A percentile compares a stretch with the other conserved stretches of the same genome.
Evolutionary conservation across 2,888 invertebrate genomes (phyloP).

Genomic region (Trimorus sp.): DNA sequence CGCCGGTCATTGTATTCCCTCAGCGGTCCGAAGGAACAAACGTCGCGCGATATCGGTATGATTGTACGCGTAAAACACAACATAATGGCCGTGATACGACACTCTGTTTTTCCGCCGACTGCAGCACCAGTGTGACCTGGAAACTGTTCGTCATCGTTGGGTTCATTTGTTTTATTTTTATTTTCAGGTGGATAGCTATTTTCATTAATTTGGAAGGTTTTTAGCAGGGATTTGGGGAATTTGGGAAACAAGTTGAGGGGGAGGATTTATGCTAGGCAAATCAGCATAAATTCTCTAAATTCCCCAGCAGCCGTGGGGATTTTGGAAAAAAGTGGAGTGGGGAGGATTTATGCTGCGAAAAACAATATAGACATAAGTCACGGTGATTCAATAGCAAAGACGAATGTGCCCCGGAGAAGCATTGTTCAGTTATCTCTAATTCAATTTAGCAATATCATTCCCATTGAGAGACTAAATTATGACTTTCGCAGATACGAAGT

Average conservation of each 20-base stretch:
- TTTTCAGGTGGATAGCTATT: not conserved
- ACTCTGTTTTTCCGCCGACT: slow-evolving; percentile 41
- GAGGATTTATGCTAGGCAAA: slow-evolving; percentile 30
- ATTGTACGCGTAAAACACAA: slow-evolving; percentile 55
- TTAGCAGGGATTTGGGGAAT: too few species aligned
- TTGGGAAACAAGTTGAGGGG: too few species aligned
- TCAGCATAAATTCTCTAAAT: too few species aligned
- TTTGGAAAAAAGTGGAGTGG: too few species aligned
- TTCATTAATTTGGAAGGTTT: not conserved
- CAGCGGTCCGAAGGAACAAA: slow-evolving; percentile 46
- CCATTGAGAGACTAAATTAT: slow-evolving; percentile 81
- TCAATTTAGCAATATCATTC: slow-evolving; percentile 80
- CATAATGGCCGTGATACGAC: slow-evolving; percentile 58
- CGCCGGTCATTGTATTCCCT: slow-evolving; percentile 67
- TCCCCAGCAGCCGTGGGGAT: too few species aligned
- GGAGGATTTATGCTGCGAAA: slow-evolving; percentile 22
- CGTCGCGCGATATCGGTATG: slow-evolving; percentile 47
- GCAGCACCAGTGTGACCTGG: slow-evolving; percentile 38
- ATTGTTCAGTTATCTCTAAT: slow-evolving; percentile 80
- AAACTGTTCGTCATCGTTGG: slow-evolving; percentile 45
- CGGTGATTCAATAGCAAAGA: slow-evolving; percentile 58
- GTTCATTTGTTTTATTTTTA: slow-evolving; percentile 16
- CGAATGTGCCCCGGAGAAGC: slow-evolving; percentile 72
- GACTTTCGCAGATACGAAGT: slow-evolving; percentile 80
- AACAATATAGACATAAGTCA: slow-evolving; percentile 58